Evolutionary conservation across 1,140 invertebrate species (phyloP).

Genomic region (Zaprionus camerounensis): DNA sequence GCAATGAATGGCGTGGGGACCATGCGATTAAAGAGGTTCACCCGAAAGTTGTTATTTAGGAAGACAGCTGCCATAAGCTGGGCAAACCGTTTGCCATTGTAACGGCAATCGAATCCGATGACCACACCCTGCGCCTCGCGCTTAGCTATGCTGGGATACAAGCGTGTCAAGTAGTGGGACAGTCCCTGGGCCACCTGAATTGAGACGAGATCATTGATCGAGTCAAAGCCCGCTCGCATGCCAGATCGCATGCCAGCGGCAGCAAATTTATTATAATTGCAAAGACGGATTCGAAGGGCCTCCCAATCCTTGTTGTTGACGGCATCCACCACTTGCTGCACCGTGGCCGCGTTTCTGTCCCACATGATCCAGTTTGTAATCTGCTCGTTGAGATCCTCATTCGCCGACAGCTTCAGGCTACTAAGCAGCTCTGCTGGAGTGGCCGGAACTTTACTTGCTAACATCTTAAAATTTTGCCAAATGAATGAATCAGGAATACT

Average conservation of each 20-base stretch:
- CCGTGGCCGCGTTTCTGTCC: constrained; percentile 63
- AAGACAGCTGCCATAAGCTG: constrained; percentile 94
- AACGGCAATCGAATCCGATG: constrained; percentile 97
- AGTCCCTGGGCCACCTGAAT: constrained; percentile 98
- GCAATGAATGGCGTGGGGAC: constrained; percentile 97
- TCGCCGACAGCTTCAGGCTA: constrained; percentile 41
- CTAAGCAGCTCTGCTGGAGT: constrained; percentile 46
- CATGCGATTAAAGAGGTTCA: constrained; percentile 93
- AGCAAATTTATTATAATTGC: constrained; percentile 90
- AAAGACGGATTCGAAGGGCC: constrained; percentile 46
- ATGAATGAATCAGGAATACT: neutral
- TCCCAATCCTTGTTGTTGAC: constrained; percentile 58
- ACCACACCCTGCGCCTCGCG: constrained; percentile 90
- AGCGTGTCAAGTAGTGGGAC: constrained; percentile 89
- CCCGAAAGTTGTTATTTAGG: constrained; percentile 90
- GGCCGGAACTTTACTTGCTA: constrained; percentile 1
- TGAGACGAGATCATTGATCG: constrained; percentile 98
- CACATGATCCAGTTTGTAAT: constrained; percentile 66
- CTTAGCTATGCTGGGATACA: constrained; percentile 83
- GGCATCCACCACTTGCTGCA: constrained; percentile 59
- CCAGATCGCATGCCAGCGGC: constrained; percentile 94
- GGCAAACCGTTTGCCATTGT: constrained; percentile 98
- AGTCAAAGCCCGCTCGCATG: constrained; percentile 96
- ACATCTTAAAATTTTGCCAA: constrained; percentile 39
- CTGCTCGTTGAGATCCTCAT: constrained; percentile 51